These are phyloP conservation scores for Brenthis hecate DNA, from an alignment of 2,888 invertebrate species.

Conservation along the genomic window DNA sequence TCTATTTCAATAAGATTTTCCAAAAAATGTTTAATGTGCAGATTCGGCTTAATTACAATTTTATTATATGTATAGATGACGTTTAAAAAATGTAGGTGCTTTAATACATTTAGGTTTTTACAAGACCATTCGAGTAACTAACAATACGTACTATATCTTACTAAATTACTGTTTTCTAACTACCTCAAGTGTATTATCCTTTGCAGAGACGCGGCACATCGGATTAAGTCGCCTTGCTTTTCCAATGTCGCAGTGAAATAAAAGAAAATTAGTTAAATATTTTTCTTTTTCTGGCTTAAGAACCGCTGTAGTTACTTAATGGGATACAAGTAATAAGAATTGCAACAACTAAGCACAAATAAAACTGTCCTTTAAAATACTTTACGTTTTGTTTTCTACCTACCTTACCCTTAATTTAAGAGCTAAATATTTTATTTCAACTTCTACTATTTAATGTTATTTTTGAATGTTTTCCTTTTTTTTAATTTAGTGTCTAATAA, in stretches of 20 bases:
- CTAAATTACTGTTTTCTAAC: constrained; percentile 39
- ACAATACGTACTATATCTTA: constrained; percentile 35
- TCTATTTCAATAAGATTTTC: no score
- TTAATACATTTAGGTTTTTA: neutral
- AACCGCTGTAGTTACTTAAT: constrained; percentile 36
- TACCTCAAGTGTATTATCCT: constrained; percentile 49
- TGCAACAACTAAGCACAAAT: constrained; percentile 22
- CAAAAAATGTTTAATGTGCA: no score
- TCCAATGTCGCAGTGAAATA: constrained; percentile 50
- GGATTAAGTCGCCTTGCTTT: constrained; percentile 55
- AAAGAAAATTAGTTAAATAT: constrained; percentile 59
- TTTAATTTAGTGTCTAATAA: no score
- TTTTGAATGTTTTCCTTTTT: no score
- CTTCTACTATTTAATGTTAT: constrained; percentile 9
- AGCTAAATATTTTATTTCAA: neutral
- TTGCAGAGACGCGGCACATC: constrained; percentile 46
- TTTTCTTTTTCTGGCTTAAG: constrained; percentile 40
- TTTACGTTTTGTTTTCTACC: constrained; percentile 21
- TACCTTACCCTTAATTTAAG: neutral
- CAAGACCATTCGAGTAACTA: constrained; percentile 12
- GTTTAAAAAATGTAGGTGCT: no score
- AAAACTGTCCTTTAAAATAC: constrained; percentile 15
- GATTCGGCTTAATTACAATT: no score
- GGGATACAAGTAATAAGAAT: constrained; percentile 25
- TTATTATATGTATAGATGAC: no score